These are phyloP conservation scores for Sinodicranocentrus sp. DNA, from an alignment of 2,888 invertebrate genomes.

Conservation along the genomic window DNA sequence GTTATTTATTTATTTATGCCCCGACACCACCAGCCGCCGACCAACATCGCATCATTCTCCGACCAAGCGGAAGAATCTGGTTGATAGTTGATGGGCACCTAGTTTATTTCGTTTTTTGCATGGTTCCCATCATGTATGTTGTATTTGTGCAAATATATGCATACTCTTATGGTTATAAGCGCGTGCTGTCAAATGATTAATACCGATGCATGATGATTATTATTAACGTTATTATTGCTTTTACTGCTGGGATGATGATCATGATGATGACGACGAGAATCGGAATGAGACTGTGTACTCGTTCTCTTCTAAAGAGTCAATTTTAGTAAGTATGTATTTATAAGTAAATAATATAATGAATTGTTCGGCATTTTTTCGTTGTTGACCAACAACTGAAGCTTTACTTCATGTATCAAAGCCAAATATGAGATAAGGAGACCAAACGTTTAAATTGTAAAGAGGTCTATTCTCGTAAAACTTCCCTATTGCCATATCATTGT, in stretches of 20 bases:
- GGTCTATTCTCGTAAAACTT: too few relatives aligned
- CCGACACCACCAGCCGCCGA: neutral
- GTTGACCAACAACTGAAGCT: slow-evolving; percentile 26
- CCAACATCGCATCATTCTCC: neutral
- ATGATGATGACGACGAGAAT: neutral
- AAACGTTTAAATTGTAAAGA: too few relatives aligned
- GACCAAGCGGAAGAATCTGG: too few relatives aligned
- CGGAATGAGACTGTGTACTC: neutral
- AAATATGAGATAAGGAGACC: too few relatives aligned
- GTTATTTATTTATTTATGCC: slow-evolving; percentile 3
- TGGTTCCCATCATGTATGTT: neutral
- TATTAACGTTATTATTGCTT: slow-evolving; percentile 20
- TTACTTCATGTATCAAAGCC: too few relatives aligned
- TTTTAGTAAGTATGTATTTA: slow-evolving; percentile 17
- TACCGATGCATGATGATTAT: slow-evolving; percentile 17
- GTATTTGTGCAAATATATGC: neutral
- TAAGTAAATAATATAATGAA: slow-evolving; percentile 23
- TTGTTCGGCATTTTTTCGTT: slow-evolving; percentile 23
- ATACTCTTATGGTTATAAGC: neutral
- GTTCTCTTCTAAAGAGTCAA: neutral
- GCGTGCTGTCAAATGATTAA: slow-evolving; percentile 25
- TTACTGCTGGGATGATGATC: slow-evolving; percentile 18
- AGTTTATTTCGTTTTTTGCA: slow-evolving; percentile 14
- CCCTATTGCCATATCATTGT: too few relatives aligned
- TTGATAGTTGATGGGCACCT: slow-evolving; percentile 14